Evolutionary conservation across 92 coral and sea anemone genomes (phyloP), one percentile per base, ranked within the genome.

Genomic region (Muricea muricata): DNA sequence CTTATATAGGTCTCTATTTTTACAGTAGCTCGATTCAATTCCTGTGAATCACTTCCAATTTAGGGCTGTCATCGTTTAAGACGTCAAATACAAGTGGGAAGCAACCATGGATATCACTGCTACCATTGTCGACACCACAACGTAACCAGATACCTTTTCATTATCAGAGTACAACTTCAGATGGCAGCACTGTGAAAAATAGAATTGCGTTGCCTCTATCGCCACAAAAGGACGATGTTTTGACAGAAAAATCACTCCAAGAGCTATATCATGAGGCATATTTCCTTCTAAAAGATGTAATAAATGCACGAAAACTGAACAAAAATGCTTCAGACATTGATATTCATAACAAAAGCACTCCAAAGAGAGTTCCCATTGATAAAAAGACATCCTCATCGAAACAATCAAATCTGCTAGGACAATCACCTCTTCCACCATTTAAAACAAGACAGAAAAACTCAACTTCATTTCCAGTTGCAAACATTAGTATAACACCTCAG

Each of bases 211-310:
- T 61, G 20, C 58, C 58, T 50, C 4, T 37, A 37, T 37, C 9
- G 20, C 23, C 60, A 52, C 60, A 52, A 17, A 52, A 13, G 3
- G 18, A 52, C 20, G 26, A 52, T 52, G 24, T 26, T 61, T 24
- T 61, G 34, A 29, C 33, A 29, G 1, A 14, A 20, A 32, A 69
- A 37, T 24, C 15, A 33, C 14, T 41, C 21, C 26, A 69, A 41
- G 50, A 57, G 0, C 55, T 77, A 31, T 55, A 77, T 77, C 82
- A 77, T 55, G 82, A 54, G 33, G 82, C 82, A 7, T 77, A 37
- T 57, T 55, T 77, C 32, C 82, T 77, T 13, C 28, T 56, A 4
- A 32, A 57, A 57, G 61, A 57, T 13, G 52, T 77, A 8, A 26
- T 54, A 57, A 55, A 77, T 33, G 41, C 66, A 15, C 1, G 23